Percentiles rank a stretch among this genome's conserved stretches.
Evolutionary conservation across 2,113 vertebrate genomes (phyloP).

Genomic region (Dipodomys ordii): DNA sequence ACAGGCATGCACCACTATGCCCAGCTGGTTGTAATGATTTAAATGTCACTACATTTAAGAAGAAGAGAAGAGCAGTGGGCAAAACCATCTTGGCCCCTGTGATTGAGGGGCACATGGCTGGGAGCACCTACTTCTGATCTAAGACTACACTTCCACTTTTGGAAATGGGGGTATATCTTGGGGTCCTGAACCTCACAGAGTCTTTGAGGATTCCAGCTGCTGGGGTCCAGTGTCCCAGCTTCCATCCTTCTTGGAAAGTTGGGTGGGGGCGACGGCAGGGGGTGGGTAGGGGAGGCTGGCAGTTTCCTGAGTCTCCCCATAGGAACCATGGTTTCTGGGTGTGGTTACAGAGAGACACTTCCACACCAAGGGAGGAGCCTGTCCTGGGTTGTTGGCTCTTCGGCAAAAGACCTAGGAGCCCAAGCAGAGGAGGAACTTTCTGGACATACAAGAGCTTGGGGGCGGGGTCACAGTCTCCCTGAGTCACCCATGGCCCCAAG

Average conservation of each 20-base stretch:
- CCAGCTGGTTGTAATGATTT: background rate
- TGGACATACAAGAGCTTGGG: background rate
- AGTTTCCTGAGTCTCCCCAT: background rate
- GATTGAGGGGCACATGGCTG: background rate
- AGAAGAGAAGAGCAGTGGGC: background rate
- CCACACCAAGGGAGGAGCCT: background rate
- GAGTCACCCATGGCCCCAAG: background rate
- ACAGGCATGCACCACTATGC: background rate
- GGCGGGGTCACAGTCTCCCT: background rate
- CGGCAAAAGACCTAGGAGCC: background rate
- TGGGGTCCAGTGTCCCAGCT: background rate
- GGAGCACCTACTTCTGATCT: background rate
- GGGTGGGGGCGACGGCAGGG: too few relatives aligned
- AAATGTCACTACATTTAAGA: background rate
- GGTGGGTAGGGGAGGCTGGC: background rate
- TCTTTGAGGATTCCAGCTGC: background rate
- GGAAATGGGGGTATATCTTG: background rate
- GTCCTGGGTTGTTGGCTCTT: background rate
- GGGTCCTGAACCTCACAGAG: background rate
- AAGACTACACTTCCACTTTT: background rate
- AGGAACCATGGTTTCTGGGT: background rate
- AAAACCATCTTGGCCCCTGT: background rate
- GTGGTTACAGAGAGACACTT: background rate
- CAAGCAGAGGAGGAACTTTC: background rate
- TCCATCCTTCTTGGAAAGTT: background rate